Percentiles rank a stretch among this genome's conserved stretches.
Conservation (phyloP, 2,888 invertebrate species). For the Volucella inanis region DNA sequence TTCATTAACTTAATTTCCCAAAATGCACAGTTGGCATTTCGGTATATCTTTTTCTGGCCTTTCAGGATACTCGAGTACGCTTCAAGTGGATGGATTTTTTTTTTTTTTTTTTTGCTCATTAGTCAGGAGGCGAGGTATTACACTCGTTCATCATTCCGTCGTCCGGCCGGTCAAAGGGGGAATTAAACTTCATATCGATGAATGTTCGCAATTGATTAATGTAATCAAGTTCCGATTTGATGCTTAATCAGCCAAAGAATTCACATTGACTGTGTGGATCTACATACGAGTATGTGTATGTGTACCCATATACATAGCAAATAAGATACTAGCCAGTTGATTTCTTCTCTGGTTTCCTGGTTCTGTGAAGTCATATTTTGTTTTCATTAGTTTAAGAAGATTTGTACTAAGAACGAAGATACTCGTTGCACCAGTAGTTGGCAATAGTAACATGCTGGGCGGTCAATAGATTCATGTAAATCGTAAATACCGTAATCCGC, state of each 20-base stretch:
- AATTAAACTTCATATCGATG: slow-evolving; percentile 58
- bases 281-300: background rate
- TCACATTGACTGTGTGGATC: slow-evolving; percentile 14
- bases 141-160: slow-evolving; percentile 54
- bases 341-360: slow-evolving; percentile 25
- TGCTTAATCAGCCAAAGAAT: slow-evolving; percentile 76
- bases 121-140: slow-evolving; percentile 65
- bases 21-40: slow-evolving; percentile 71
- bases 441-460: slow-evolving; percentile 62
- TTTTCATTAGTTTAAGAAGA: slow-evolving; percentile 60
- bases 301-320: slow-evolving; percentile 2
- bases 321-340: slow-evolving; percentile 27
- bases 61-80: background rate
- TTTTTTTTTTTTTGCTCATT: slow-evolving; percentile 71
- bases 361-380: slow-evolving; percentile 20
- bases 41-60: slow-evolving; percentile 9
- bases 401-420: slow-evolving; percentile 25
- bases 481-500: slow-evolving; percentile 70
- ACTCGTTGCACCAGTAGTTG: slow-evolving; percentile 23
- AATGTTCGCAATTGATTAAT: slow-evolving; percentile 76
- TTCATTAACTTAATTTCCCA: slow-evolving; percentile 75
- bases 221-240: slow-evolving; percentile 76
- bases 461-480: slow-evolving; percentile 68
- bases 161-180: slow-evolving; percentile 24
- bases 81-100: slow-evolving; percentile 49